Evolutionary conservation across 2,113 vertebrate species (phyloP).

Genomic region (Cercopithecus mona): DNA sequence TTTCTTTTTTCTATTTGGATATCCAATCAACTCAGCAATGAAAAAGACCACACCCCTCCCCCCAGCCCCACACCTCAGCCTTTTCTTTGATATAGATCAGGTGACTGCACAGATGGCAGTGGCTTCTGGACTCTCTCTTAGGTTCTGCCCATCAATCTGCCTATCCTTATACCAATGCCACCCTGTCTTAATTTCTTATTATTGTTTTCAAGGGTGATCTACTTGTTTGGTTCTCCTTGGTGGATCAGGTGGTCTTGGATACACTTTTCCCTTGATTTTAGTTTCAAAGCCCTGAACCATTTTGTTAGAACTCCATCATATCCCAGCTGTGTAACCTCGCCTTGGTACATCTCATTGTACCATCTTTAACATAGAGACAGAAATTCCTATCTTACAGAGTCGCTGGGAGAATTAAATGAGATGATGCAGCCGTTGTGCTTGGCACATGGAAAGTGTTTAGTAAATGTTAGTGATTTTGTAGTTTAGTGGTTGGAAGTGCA

Average conservation of each 20-base stretch:
- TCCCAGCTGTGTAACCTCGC: background rate
- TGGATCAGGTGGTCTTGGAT: background rate
- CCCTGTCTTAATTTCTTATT: background rate
- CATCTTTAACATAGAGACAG: background rate
- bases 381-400: background rate
- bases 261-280: background rate
- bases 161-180: rapidly evolving
- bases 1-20: background rate
- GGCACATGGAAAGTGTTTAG: background rate
- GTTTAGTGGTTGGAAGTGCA: too few relatives aligned
- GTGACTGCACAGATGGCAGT: rapidly evolving
- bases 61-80: background rate
- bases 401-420: background rate
- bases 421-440: background rate
- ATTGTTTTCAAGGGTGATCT: rapidly evolving
- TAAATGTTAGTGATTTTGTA: rapidly evolving
- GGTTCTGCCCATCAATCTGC: background rate
- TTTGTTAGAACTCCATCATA: rapidly evolving
- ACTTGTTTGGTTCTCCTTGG: background rate
- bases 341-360: background rate
- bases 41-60: background rate
- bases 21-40: background rate
- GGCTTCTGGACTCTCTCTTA: too few relatives aligned
- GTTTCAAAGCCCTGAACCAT: background rate
- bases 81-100: background rate